phyloP scores from a whole-genome alignment of 2,797 vertebrate species.

The Manis crassicaudata region DNA sequence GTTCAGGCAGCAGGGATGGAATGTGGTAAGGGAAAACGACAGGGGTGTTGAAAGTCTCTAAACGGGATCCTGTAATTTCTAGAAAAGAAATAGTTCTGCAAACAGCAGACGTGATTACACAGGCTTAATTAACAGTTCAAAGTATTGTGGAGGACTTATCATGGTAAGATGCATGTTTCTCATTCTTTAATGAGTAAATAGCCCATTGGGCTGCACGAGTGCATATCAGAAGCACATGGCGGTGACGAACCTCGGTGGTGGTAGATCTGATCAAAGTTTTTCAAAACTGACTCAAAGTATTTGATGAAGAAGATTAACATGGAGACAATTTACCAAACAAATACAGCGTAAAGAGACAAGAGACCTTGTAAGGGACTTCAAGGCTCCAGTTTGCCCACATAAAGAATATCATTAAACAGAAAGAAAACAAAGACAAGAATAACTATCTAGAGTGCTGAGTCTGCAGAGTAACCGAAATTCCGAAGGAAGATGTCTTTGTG shows the following conservation, averaged over 20 bases:
- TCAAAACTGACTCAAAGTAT: constrained; percentile 86
- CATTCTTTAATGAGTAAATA: constrained; percentile 87
- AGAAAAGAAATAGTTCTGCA: constrained; percentile 71
- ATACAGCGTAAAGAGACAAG: constrained; percentile 85
- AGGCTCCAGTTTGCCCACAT: constrained; percentile 88
- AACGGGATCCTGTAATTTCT: constrained; percentile 73
- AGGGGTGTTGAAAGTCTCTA: constrained; percentile 70
- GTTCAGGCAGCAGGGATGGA: neutral
- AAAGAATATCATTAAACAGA: constrained; percentile 88
- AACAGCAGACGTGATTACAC: constrained; percentile 81
- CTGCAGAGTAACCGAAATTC: constrained; percentile 60
- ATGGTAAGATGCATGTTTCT: constrained; percentile 82
- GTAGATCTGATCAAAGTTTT: constrained; percentile 88
- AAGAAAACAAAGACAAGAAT: constrained; percentile 85
- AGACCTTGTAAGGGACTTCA: constrained; percentile 85
- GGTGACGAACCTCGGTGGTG: constrained; percentile 80
- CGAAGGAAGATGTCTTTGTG: neutral
- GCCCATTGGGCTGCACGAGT: constrained; percentile 79
- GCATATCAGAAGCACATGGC: constrained; percentile 89
- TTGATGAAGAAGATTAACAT: constrained; percentile 89
- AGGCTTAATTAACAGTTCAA: constrained; percentile 85
- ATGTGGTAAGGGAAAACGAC: constrained; percentile 17
- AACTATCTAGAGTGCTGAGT: constrained; percentile 79
- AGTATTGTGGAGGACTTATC: constrained; percentile 81
- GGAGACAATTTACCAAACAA: constrained; percentile 89